phyloP scores from a whole-genome alignment of 2,113 vertebrate genomes.

The Elephas maximus region DNA sequence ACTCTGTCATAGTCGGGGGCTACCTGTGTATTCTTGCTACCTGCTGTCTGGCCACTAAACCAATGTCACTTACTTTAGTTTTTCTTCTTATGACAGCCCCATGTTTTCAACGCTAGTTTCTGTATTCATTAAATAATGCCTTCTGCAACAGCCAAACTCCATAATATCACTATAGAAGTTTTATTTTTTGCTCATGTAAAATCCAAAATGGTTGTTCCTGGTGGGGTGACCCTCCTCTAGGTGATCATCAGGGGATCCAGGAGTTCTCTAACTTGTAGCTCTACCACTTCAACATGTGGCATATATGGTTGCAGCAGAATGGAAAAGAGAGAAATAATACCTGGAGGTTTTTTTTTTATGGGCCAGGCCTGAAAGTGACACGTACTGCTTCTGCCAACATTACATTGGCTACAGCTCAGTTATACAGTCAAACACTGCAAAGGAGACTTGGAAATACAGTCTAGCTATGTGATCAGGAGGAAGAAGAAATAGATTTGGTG shows the following conservation, averaged over 20 bases:
- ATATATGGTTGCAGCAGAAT: background rate
- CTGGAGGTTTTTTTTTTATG: background rate
- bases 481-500: conserved; percentile 17
- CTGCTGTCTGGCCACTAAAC: background rate
- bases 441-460: background rate
- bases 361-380: background rate
- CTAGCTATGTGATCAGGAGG: background rate
- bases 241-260: background rate
- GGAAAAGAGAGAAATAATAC: background rate
- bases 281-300: background rate
- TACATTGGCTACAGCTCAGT: background rate
- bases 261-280: conserved; percentile 24
- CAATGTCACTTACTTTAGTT: background rate
- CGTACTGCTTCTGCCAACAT: background rate
- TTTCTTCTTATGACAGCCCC: background rate
- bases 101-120: conserved; percentile 24
- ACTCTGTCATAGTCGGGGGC: no score
- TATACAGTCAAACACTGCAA: background rate
- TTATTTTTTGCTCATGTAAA: background rate
- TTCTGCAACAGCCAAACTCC: background rate
- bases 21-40: background rate
- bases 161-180: background rate
- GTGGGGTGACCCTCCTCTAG: background rate
- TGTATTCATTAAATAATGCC: conserved; percentile 36
- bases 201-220: background rate